Base-by-base conservation (phyloP, 2,888 invertebrate genomes). In the Ditula angustiorana region DNA sequence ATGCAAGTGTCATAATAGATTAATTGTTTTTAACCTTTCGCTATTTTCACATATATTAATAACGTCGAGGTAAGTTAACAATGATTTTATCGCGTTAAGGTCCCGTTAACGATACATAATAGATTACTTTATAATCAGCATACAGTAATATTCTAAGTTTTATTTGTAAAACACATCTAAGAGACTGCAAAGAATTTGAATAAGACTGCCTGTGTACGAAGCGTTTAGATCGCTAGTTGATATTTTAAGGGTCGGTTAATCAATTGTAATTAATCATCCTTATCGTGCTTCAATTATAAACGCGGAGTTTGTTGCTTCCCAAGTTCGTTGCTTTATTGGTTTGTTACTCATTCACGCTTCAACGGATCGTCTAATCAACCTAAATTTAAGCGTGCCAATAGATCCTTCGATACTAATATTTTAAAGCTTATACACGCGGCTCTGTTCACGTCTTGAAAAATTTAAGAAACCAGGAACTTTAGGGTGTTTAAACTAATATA, bases 261-360 rank as follows among this genome's bases (percentile, higher is more conserved):
- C 30, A 50, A 19, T 50, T 8, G 50, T n/a, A 50, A 50, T 30
- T 50, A 50, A 50, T 30, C 50, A 30, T 50, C 50, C 30, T 50
- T 50, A 50, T 50, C 30, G n/a, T 11, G 28, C 5, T 30, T 30
- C 30, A 50, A 21, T 50, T 50, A 33, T 30, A 30, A 30, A 30
- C 30, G 23, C 46, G 23, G 46, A 46, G 46, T 46, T 46, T 46
- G 46, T 19, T 16, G 11, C 30, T 50, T 30, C 21, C 8, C 30
- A 33, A 50, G 30, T 16, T 50, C n/a, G 46, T 50, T 50, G 50
- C 30, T 7, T 33, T 50, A 50, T 30, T 30, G 19, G 50, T 49
- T 49, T 49, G 49, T 28, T 49, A 49, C 49, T 28, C 10, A 8
- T 49, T 28, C 28, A 16, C 49, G 49, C 49, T 49, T 28, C 49